Base-by-base conservation (phyloP, 2,888 invertebrate genomes). In the Polyommatus icarus region DNA sequence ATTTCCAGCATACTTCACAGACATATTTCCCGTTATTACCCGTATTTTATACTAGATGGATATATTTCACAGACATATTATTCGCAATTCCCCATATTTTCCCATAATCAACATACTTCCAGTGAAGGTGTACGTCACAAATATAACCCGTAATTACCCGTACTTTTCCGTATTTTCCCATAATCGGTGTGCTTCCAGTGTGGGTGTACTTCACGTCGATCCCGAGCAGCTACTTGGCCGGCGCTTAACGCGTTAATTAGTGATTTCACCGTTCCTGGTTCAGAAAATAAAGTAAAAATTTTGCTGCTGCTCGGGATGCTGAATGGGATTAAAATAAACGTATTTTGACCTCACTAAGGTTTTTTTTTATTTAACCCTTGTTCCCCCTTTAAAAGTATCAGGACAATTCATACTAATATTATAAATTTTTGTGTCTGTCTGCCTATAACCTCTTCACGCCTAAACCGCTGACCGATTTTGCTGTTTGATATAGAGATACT, bases 181-280 rank as follows among this genome's bases (percentile, higher is more conserved):
- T 59, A 59, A 59, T 20, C 8, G n/a, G 2, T 8, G 24, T 24
- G 20, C 4, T 88, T 89, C 71, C 88, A 90, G 90, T 85, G 36
- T 89, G 89, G 89, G 79, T 85, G n/a, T 89, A 90, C 80, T 89
- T 87, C 80, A 81, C 87, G 18, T 77, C 79, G 3, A 87, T 89
- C 8, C 87, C 84, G 4, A 89, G 88, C 79, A 89, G 86, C 78
- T 87, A 85, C 71, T 84, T 86, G 36, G 61, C 29, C 71, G 7
- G 61, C 61, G 20, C 24, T 24, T 61, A 61, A 61, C 24, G 61
- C 10, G 61, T 24, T 61, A 24, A 61, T 61, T 24, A 61, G 20
- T 61, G 10, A 61, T 24, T 61, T 61, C 10, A 61, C 3, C 20
- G 10, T 24, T 61, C 20, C 61, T 24, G 10, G 20, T 8, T 5